These are phyloP conservation scores for Scaptomyza tumidula DNA, from an alignment of 2,888 invertebrate species.

Conservation along the genomic window DNA sequence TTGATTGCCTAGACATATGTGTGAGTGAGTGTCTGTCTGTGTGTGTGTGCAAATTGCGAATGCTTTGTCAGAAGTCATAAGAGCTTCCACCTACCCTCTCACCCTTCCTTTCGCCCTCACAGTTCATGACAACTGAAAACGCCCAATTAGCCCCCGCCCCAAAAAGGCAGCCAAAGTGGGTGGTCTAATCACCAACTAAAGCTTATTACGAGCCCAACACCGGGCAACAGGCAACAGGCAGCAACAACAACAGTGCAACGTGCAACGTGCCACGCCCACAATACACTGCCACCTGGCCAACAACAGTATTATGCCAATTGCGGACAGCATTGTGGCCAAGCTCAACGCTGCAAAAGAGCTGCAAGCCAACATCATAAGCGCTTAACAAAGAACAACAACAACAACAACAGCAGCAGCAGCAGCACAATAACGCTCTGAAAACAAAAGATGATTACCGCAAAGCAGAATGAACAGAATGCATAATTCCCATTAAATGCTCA, in stretches of 20 bases:
- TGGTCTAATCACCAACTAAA: conserved; percentile 5
- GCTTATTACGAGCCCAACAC: not conserved
- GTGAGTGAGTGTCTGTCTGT: conserved; percentile 10
- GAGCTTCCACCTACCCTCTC: not conserved
- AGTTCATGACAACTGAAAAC: conserved; percentile 2
- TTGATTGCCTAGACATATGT: conserved; percentile 59
- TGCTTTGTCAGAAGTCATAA: conserved; percentile 58
- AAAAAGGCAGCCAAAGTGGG: conserved; percentile 35
- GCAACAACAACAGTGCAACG: not conserved
- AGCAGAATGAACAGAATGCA: not conserved
- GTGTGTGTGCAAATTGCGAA: conserved; percentile 36
- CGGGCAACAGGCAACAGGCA: conserved; percentile 6
- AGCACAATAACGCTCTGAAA: not conserved
- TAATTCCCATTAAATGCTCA: not conserved
- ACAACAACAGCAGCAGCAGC: not conserved
- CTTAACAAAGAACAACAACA: conserved; percentile 2
- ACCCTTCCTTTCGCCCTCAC: not conserved
- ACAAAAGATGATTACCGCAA: not conserved
- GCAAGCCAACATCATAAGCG: not conserved
- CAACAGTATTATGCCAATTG: not conserved
- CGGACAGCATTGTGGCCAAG: not conserved
- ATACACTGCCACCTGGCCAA: not conserved
- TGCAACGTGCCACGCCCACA: conserved; percentile 13
- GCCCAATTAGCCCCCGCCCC: conserved; percentile 46
- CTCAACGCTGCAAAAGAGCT: not conserved